Percentiles rank a stretch among this genome's conserved stretches.
These are phyloP conservation scores for Malurus splendens DNA, from an alignment of 2,797 vertebrate genomes.

Conservation along the genomic window DNA sequence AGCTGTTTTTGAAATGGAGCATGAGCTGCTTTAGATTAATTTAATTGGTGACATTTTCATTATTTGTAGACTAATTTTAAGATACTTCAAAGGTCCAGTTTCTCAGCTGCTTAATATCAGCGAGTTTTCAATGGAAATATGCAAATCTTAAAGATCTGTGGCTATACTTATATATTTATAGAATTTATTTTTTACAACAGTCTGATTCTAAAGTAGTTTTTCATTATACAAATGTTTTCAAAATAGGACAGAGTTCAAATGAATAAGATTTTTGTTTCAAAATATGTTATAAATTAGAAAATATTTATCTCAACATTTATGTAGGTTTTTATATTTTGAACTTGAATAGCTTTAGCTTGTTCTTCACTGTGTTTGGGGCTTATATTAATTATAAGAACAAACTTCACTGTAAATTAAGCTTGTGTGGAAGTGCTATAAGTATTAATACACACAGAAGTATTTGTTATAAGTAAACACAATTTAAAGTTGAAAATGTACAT, in stretches of 20 bases:
- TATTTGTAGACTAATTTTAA: neutral
- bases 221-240: neutral
- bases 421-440: neutral
- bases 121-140: neutral
- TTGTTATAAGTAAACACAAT: neutral
- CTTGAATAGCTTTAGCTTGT: neutral
- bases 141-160: neutral
- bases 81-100: neutral
- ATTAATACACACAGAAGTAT: neutral
- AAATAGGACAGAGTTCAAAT: neutral
- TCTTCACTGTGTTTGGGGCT: neutral
- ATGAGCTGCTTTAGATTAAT: neutral
- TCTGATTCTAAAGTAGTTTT: neutral
- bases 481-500: neutral
- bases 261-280: neutral
- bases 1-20: neutral
- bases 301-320: neutral
- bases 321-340: neutral
- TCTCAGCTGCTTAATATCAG: neutral
- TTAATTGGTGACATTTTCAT: neutral
- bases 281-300: neutral
- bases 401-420: neutral
- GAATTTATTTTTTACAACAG: neutral
- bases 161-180: neutral
- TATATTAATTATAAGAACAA: neutral